phyloP scores from a whole-genome alignment of 2,797 vertebrate species.

The Aotus griseimembra region DNA sequence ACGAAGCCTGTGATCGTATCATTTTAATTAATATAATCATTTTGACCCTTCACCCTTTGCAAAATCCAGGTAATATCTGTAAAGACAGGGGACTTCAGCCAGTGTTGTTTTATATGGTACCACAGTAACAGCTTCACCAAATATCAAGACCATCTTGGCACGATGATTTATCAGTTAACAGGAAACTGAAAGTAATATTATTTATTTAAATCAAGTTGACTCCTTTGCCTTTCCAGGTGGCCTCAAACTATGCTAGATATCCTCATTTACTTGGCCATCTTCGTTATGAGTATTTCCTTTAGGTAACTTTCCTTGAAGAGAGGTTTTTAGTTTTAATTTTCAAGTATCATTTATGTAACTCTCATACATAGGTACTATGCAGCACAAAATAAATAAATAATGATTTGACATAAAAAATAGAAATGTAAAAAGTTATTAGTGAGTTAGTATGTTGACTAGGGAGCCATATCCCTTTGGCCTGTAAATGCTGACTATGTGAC shows the following conservation, averaged over 20 bases:
- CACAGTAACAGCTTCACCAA: not conserved
- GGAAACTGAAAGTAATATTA: not conserved
- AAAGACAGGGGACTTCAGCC: not conserved
- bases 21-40: not conserved
- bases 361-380: not conserved
- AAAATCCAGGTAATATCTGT: not conserved
- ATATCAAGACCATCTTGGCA: not conserved
- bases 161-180: not conserved
- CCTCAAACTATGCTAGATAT: not conserved
- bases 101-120: not conserved
- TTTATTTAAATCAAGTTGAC: not conserved
- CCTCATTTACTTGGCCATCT: not conserved
- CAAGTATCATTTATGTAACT: slow-evolving; percentile 3
- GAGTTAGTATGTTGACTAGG: not conserved
- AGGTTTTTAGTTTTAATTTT: slow-evolving; percentile 12
- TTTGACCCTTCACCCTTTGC: not conserved
- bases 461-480: not conserved
- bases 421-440: not conserved
- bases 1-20: not conserved
- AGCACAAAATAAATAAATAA: not conserved
- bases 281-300: not conserved
- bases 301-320: not conserved
- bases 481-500: not conserved
- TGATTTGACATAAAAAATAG: not conserved
- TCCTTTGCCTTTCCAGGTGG: not conserved